Evolutionary conservation across 1,140 invertebrate species (phyloP), one percentile per base, ranked within the genome.

Genomic region (Macrosteles quadrilineatus): DNA sequence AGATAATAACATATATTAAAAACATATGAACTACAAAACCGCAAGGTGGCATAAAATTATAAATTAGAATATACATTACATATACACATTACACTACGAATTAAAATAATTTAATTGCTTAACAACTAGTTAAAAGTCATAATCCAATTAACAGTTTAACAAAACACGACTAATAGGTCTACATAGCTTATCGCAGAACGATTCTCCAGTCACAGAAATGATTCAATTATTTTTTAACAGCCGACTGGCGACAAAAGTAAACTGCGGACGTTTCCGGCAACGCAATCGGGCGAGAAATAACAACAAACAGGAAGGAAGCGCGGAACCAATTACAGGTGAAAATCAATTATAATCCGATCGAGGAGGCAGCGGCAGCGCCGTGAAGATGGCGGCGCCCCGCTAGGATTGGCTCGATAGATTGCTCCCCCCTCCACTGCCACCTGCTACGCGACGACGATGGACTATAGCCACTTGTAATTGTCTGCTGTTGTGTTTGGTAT

Each of bases 381-480:
- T 62, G 57, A 64, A 64, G 62, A 64, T 64, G 62, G 62, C 62
- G 62, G 62, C 30, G 36, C 6, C 30, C 2, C 62, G 36, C 1
- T 29, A 2, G 62, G 65, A 67, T 67, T 47, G 43, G 65, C 65
- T 50, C 65, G 47, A 67, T 53, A 53, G 65, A 53, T 67, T 53
- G 65, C 21, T 36, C 30, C 47, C 65, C 65, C 43, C 65, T 17
- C 65, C 43, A 3, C 17, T 3, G n/a, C 21, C 36, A 3, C 19
- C 43, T 31, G 19, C 43, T 45, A 36, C 21, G 32, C 32, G 32
- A 14, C 32, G 4, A 4, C 25, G 21, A 27, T 59, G 55, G 27
- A n/a, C 55, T 6, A 59, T 59, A 4, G 55, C 25, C 27, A 14
- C 14, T n/a, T 27, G 23, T 30, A 30, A 59, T 59, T 59, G 55